These are phyloP conservation scores for Euschistus heros DNA, from an alignment of 1,140 invertebrate genomes.

Conservation along the genomic window DNA sequence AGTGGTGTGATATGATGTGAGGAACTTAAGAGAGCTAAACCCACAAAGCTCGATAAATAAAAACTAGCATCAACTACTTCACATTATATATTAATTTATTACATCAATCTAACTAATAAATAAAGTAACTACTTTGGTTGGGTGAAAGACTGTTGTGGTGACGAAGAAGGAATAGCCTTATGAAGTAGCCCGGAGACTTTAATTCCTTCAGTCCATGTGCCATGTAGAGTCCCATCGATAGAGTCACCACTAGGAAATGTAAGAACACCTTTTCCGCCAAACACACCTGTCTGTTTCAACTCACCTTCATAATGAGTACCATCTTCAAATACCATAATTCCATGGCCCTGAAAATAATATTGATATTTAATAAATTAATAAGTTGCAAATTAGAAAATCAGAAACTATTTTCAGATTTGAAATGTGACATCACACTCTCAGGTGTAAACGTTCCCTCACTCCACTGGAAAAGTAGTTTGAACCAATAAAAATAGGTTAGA, in stretches of 20 bases:
- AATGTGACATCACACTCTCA: no score
- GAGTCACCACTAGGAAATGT: slow-evolving; percentile 61
- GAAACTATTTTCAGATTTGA: no score
- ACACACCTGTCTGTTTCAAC: slow-evolving; percentile 60
- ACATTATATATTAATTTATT: no score
- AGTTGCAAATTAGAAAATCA: not conserved
- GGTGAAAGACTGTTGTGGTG: slow-evolving; percentile 33
- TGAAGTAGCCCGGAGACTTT: slow-evolving; percentile 67
- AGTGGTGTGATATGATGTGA: no score
- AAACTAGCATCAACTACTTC: no score
- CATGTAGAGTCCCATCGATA: slow-evolving; percentile 55
- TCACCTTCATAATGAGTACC: slow-evolving; percentile 82
- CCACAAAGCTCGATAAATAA: no score
- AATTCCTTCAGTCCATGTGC: slow-evolving; percentile 69
- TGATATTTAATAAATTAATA: not conserved
- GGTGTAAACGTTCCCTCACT: no score
- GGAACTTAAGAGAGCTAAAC: no score
- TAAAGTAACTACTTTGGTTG: slow-evolving; percentile 49
- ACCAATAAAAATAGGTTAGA: no score
- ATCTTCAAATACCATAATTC: slow-evolving; percentile 79
- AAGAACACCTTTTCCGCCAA: slow-evolving; percentile 67
- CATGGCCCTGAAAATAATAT: slow-evolving; percentile 49
- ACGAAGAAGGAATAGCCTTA: slow-evolving; percentile 35
- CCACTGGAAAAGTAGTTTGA: no score
- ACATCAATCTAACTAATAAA: no score